A percentile compares a stretch with the other conserved stretches of the same genome.
Evolutionary conservation across 2,797 vertebrate genomes (phyloP).

Genomic region (Pterois miles): DNA sequence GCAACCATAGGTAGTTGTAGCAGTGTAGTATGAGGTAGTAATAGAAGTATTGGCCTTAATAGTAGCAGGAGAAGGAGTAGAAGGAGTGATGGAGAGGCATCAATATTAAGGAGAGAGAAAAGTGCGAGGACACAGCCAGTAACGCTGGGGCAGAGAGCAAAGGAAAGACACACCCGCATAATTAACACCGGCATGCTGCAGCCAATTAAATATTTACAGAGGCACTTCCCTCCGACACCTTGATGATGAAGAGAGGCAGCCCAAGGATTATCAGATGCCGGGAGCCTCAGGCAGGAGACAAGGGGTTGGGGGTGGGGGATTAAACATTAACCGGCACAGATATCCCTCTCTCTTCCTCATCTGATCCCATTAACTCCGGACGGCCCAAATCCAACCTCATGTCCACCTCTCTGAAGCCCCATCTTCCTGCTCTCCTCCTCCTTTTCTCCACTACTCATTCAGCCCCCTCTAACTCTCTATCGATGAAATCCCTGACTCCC

Average conservation of each 20-base stretch:
- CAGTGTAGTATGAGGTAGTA: not conserved
- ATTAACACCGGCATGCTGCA: slow-evolving; percentile 81
- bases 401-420: slow-evolving; percentile 43
- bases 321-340: slow-evolving; percentile 81
- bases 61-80: not conserved
- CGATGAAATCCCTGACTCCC: slow-evolving; percentile 40
- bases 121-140: slow-evolving; percentile 14
- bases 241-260: slow-evolving; percentile 80
- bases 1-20: not conserved
- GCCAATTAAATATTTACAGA: slow-evolving; percentile 88
- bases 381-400: slow-evolving; percentile 58
- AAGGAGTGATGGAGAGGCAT: not conserved
- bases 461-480: slow-evolving; percentile 32
- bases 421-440: slow-evolving; percentile 13
- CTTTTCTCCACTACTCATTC: slow-evolving; percentile 28
- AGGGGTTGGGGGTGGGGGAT: slow-evolving; percentile 66
- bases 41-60: not conserved
- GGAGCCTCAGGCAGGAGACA: slow-evolving; percentile 68
- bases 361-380: slow-evolving; percentile 83
- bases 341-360: slow-evolving; percentile 73
- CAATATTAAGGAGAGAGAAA: not conserved
- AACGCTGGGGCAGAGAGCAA: slow-evolving; percentile 32
- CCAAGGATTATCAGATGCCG: slow-evolving; percentile 79
- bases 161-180: slow-evolving; percentile 73
- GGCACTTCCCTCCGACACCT: slow-evolving; percentile 78